These are phyloP conservation scores for Eulemur rufifrons DNA, from an alignment of 2,113 vertebrate species.

Conservation along the genomic window DNA sequence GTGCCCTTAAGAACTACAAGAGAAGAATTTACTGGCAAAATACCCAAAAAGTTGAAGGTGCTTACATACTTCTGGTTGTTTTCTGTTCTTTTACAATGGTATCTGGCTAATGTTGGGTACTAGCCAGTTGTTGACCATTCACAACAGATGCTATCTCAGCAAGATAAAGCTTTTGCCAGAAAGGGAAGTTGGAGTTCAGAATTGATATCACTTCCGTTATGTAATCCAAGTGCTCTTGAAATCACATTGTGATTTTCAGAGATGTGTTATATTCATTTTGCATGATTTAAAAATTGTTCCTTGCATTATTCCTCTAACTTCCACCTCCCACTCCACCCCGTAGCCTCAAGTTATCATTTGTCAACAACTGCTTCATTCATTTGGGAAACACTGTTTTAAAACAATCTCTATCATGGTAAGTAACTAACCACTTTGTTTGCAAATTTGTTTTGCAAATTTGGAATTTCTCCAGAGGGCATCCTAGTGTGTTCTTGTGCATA, in stretches of 20 bases:
- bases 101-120: background rate
- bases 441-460: background rate
- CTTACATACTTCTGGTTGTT: conserved; percentile 21
- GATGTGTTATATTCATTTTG: conserved; percentile 21
- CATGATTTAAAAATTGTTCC: conserved; percentile 34
- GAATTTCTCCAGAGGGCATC: background rate
- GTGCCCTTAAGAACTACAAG: background rate
- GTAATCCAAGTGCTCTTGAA: conserved; percentile 41
- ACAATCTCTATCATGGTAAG: background rate
- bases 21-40: background rate
- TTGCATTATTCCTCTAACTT: background rate
- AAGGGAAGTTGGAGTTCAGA: conserved; percentile 31
- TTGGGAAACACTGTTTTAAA: background rate
- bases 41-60: background rate
- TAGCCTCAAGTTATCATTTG: background rate
- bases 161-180: conserved; percentile 57
- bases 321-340: no score
- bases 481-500: background rate
- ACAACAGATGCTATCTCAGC: conserved; percentile 50
- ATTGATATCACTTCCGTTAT: conserved; percentile 50
- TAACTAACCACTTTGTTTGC: background rate
- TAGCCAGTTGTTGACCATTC: conserved; percentile 49
- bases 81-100: conserved; percentile 40
- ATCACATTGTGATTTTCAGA: conserved; percentile 56
- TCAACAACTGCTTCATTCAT: background rate